phyloP scores from a whole-genome alignment of 1,140 invertebrate species.

The Ceratosolen fusciceps region DNA sequence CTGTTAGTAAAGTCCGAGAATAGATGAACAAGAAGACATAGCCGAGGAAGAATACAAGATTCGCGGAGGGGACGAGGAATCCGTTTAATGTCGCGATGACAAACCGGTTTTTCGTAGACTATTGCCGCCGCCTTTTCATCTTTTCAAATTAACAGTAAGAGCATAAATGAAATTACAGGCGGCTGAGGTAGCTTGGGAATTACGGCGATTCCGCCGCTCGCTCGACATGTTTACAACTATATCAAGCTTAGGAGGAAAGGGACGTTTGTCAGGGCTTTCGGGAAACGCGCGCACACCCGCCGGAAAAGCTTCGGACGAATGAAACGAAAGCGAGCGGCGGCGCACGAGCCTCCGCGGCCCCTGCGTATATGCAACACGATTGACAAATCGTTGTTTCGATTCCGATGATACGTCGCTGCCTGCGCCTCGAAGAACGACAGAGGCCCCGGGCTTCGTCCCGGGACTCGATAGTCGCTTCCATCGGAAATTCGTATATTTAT shows the following conservation, averaged over 20 bases:
- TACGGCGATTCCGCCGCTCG: not conserved
- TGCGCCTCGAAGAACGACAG: too few relatives aligned
- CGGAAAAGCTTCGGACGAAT: not conserved
- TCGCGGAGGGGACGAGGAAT: slow-evolving; percentile 29
- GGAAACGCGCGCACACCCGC: not conserved
- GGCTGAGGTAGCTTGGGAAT: not conserved
- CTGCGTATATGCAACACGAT: too few relatives aligned
- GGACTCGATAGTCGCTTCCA: slow-evolving; percentile 23
- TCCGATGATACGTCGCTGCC: too few relatives aligned
- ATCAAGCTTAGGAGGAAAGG: too few relatives aligned
- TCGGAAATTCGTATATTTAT: too few relatives aligned
- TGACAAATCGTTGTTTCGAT: too few relatives aligned
- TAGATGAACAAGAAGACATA: slow-evolving; percentile 12
- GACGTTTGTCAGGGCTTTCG: not conserved
- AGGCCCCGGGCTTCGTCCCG: too few relatives aligned
- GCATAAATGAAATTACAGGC: slow-evolving; percentile 2
- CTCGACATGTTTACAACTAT: not conserved
- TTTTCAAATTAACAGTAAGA: slow-evolving; percentile 5
- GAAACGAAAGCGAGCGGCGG: not conserved
- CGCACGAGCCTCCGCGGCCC: too few relatives aligned
- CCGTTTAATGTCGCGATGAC: slow-evolving; percentile 36
- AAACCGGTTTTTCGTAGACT: slow-evolving; percentile 30
- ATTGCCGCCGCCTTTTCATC: slow-evolving; percentile 11
- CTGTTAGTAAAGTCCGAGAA: not conserved
- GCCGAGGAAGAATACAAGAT: slow-evolving; percentile 9